phyloP scores from a whole-genome alignment of 1,140 invertebrate genomes.

The Asbolus verrucosus region DNA sequence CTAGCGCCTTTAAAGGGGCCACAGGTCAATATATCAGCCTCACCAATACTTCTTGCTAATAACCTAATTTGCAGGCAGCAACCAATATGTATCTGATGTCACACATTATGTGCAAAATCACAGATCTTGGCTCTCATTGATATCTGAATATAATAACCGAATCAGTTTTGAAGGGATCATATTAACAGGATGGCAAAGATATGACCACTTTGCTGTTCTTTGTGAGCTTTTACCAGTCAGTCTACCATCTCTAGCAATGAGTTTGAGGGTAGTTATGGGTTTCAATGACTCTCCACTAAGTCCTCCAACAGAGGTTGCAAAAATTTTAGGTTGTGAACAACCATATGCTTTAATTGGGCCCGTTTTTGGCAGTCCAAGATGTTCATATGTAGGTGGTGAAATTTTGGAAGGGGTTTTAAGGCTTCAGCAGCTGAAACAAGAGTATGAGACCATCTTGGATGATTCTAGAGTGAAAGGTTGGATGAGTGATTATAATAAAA shows the following conservation, averaged over 20 bases:
- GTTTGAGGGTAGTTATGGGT: constrained; percentile 64
- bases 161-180: constrained; percentile 69
- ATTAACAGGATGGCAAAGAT: constrained; percentile 85
- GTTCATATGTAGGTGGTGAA: constrained; percentile 53
- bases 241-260: constrained; percentile 78
- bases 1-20: constrained; percentile 91
- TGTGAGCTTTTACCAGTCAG: constrained; percentile 90
- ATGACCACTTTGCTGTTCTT: constrained; percentile 92
- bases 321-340: constrained; percentile 61
- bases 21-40: constrained; percentile 69
- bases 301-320: constrained; percentile 65
- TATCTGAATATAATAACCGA: constrained; percentile 52
- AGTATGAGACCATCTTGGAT: constrained; percentile 52
- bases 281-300: constrained; percentile 68
- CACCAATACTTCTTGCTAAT: too few species aligned
- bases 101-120: constrained; percentile 58
- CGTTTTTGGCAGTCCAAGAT: constrained; percentile 58
- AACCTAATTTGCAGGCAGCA: constrained; percentile 52
- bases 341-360: constrained; percentile 61
- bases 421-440: constrained; percentile 56
- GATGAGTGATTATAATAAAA: constrained; percentile 83
- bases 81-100: constrained; percentile 54
- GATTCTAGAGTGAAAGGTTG: constrained; percentile 69
- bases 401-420: constrained; percentile 54
- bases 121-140: constrained; percentile 54